Percentiles rank a stretch among this genome's conserved stretches.
Evolutionary conservation across 2,797 vertebrate species (phyloP).

Genomic region (Acestrorhynchus altus): DNA sequence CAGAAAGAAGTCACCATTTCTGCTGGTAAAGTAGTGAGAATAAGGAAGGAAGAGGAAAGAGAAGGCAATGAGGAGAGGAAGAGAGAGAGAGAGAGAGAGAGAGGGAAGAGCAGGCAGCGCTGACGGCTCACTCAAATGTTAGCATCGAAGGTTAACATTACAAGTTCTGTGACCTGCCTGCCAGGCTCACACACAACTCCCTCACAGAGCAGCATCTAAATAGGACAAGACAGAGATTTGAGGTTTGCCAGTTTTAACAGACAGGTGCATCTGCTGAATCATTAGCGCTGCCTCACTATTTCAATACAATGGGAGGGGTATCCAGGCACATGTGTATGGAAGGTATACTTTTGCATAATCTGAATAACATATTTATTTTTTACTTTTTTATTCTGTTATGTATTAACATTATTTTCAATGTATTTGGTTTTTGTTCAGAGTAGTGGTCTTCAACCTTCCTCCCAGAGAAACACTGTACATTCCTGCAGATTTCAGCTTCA

Average conservation of each 20-base stretch:
- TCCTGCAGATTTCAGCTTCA: too few relatives aligned
- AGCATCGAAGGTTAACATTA: slow-evolving; percentile 77
- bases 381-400: too few relatives aligned
- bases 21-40: slow-evolving; percentile 11
- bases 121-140: slow-evolving; percentile 74
- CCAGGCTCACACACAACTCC: slow-evolving; percentile 69
- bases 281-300: slow-evolving; percentile 10
- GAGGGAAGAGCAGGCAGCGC: slow-evolving; percentile 61
- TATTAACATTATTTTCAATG: too few relatives aligned
- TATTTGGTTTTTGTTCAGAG: too few relatives aligned
- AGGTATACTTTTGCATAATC: neutral
- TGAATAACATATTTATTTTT: too few relatives aligned
- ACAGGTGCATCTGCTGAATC: slow-evolving; percentile 49
- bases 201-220: slow-evolving; percentile 60
- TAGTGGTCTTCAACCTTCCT: too few relatives aligned
- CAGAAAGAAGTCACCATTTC: neutral
- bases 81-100: slow-evolving; percentile 33
- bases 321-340: neutral
- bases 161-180: slow-evolving; percentile 76
- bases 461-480: too few relatives aligned
- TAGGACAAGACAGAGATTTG: slow-evolving; percentile 42
- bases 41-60: slow-evolving; percentile 25
- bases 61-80: slow-evolving; percentile 36
- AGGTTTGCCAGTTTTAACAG: slow-evolving; percentile 46
- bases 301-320: neutral